Percentiles rank a stretch among this genome's conserved stretches.
Evolutionary conservation across 1,140 invertebrate genomes (phyloP).

Genomic region (Steinernema feltiae): DNA sequence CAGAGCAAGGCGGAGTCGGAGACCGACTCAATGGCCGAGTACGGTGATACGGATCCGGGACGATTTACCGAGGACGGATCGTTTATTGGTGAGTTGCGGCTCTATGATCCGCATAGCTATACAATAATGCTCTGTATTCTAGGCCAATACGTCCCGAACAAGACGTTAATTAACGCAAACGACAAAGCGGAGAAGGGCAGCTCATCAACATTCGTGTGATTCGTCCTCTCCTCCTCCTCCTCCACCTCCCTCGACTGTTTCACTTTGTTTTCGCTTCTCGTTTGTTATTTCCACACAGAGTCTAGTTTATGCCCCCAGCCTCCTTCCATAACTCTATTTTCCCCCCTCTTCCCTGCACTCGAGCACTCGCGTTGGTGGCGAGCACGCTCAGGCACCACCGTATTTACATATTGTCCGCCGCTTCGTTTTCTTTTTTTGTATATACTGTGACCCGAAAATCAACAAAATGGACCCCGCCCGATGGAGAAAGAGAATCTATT

Average conservation of each 20-base stretch:
- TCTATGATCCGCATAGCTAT: no score
- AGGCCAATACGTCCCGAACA: constrained; percentile 24
- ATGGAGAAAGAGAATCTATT: no score
- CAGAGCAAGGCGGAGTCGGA: constrained; percentile 76
- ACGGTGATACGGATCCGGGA: constrained; percentile 92
- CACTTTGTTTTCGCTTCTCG: neutral
- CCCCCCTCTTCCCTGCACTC: neutral
- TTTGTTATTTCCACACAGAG: neutral
- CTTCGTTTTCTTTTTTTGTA: neutral
- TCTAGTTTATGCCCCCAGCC: constrained; percentile 5
- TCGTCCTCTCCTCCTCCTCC: neutral
- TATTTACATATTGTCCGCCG: neutral
- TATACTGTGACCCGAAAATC: neutral
- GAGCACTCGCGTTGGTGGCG: constrained; percentile 9
- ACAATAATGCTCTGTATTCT: no score
- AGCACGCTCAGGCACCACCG: neutral
- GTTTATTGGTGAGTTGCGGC: constrained; percentile 92
- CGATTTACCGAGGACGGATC: constrained; percentile 95
- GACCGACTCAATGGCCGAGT: constrained; percentile 95
- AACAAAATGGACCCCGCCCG: no score
- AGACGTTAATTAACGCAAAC: constrained; percentile 5
- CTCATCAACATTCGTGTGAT: constrained; percentile 11
- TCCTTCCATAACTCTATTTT: neutral
- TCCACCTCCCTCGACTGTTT: no score
- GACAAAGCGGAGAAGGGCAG: neutral